Evolutionary conservation across 53 echinoderm and acorn worm species (phyloP), one percentile per base, ranked within the genome.

Genomic region (Mesocentrotus franciscanus): DNA sequence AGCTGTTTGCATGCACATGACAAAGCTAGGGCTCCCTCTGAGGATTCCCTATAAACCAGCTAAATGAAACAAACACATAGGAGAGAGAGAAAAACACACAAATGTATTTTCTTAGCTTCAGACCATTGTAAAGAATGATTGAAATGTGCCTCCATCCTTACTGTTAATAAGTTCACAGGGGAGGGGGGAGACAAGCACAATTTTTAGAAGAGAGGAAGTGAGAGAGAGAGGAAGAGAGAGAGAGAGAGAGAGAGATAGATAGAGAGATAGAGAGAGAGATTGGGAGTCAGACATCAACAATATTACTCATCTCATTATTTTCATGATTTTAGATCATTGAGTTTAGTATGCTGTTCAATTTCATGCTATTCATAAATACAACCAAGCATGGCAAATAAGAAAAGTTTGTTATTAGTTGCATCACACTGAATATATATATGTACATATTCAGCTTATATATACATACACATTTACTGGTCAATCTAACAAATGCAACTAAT

Each of bases 361-460:
- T 42, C 22, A 81, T 42, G 33, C 42, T 42, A 29, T 87, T 87
- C 24, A 58, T 58, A 87, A 87, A 87, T 87, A 42, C 20, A 87
- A 27, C 59, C 8, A 27, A 58, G 8, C 81, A 81, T 81, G 36
- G 56, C 56, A 87, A 87, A 57, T 58, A 20, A 58, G 56, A 87
- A 58, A 87, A 87, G 87, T 57, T 58, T 42, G 42, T 56, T 36
- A 84, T 49, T n/a, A 57, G 58, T 87, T 87, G 87, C 87, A 87
- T 58, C 87, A 27, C 10, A 87, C 87, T 87, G 87, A 58, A 87
- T 87, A 87, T 87, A 87, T 87, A 87, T 87, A 87, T 87, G 87
- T 87, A 87, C 87, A 87, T 87, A 87, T 58, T 87, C 87, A 87
- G 87, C 87, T 87, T 27, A 87, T 58, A 87, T 87, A 87, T 87